Percentiles rank a stretch among this genome's conserved stretches.
Evolutionary conservation across 2,113 vertebrate species (phyloP).

Genomic region (Leptosomus discolor): DNA sequence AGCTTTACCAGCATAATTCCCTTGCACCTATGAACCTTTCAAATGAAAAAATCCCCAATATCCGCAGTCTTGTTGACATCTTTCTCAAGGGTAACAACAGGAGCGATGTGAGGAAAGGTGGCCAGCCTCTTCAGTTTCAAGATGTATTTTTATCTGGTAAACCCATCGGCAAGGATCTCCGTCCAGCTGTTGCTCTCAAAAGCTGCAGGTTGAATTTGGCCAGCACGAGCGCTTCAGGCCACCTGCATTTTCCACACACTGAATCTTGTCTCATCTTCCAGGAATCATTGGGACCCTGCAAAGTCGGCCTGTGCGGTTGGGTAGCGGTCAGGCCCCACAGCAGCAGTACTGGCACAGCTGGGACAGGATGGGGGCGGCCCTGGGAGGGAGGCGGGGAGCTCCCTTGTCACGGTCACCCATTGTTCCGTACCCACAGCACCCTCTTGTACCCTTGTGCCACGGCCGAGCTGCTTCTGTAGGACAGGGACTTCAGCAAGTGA

Average conservation of each 20-base stretch:
- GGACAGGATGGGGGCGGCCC: not conserved
- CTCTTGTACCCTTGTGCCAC: not conserved
- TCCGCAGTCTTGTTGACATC: not conserved
- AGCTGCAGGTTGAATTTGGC: not conserved
- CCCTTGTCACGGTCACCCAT: accelerated
- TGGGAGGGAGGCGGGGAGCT: not conserved
- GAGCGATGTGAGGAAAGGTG: not conserved
- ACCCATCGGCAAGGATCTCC: not conserved
- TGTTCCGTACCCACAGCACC: not conserved
- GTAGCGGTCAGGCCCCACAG: accelerated
- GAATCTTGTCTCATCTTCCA: not conserved
- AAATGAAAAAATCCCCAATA: not conserved
- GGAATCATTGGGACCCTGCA: not conserved
- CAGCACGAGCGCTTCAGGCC: not conserved
- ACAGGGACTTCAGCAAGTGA: not conserved
- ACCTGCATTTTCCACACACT: not conserved
- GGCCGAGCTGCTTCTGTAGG: not conserved
- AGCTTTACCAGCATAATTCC: not conserved
- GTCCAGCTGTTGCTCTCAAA: not conserved
- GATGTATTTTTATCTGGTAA: not conserved
- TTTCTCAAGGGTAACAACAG: not conserved
- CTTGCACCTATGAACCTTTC: not conserved
- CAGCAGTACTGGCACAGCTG: not conserved
- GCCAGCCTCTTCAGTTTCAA: not conserved
- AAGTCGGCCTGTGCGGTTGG: not conserved